Base-by-base conservation (phyloP, 2,113 vertebrate species). In the Poeciliopsis retropinna region DNA sequence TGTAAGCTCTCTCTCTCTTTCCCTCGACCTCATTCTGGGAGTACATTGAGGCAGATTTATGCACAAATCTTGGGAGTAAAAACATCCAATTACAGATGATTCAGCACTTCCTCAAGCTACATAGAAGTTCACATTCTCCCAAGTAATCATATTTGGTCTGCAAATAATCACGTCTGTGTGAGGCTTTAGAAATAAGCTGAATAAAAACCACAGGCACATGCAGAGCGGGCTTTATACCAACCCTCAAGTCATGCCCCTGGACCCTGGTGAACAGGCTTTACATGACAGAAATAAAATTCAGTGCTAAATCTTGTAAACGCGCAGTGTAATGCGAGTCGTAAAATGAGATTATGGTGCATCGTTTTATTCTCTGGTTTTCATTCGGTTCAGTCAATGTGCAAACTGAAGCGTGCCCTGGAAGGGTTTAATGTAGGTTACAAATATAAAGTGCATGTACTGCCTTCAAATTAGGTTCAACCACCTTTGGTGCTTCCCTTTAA, bases 151-250 rank as follows among this genome's bases (percentile, higher is more conserved):
- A 85, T 88, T 91, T 83, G 71, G 73, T 64, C 67, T 81, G 70
- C 71, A 81, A 88, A 90, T 90, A 90, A 89, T 89, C 87, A 74
- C 31, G 75, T 89, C 89, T 84, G 75, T 67, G 74, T 80, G 44
- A 37, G 62, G 69, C 79, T 71, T 81, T 44, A 67, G 72, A 81
- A 72, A 80, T 73, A 86, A 32, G 70, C 65, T 27, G 44, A 85
- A 78, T 83, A 84, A 87, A 87, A 81, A 81, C 51, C 64, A 80
- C 69, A 77, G 76, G 73, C 73, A 39, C 31, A 71, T 87, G 81
- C 60, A 60, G 17, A 25, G 63, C n/a, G 6, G 17, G 66, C 71
- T 82, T 66, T 66, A 78, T 80, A 73, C 28, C 72, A 85, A 32
- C 71, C 72, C 70, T 11, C 6, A 39, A 44, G 73, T 62, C 19